These are phyloP conservation scores for Balearica regulorum DNA, from an alignment of 2,797 vertebrate genomes.

Conservation along the genomic window DNA sequence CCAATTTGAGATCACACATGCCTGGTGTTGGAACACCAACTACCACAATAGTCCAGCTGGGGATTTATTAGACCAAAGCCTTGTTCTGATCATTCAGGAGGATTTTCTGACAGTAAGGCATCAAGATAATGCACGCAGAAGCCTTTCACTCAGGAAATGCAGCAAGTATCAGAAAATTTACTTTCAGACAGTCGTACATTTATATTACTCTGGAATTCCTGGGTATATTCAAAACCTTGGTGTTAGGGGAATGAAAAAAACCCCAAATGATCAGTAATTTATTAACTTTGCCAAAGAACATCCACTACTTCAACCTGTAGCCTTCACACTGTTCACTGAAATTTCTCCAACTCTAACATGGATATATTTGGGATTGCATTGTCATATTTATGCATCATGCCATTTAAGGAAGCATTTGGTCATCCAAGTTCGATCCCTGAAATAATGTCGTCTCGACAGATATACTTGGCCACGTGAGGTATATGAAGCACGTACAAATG, in stretches of 20 bases:
- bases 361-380: background rate
- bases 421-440: background rate
- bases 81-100: background rate
- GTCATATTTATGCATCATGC: background rate
- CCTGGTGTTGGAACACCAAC: background rate
- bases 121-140: background rate
- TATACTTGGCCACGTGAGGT: background rate
- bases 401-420: background rate
- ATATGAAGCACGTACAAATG: background rate
- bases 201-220: background rate
- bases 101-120: background rate
- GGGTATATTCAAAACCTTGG: background rate
- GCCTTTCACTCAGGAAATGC: background rate
- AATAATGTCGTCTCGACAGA: background rate
- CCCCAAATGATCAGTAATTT: background rate
- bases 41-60: slow-evolving; percentile 10
- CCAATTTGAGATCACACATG: background rate
- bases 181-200: background rate
- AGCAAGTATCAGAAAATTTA: background rate
- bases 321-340: background rate
- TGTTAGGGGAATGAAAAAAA: background rate
- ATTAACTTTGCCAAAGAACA: background rate
- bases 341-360: background rate
- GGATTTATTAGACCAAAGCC: background rate
- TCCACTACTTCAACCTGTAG: background rate